Base-by-base conservation (phyloP, 2,797 vertebrate genomes). In the Oreochromis grahami region DNA sequence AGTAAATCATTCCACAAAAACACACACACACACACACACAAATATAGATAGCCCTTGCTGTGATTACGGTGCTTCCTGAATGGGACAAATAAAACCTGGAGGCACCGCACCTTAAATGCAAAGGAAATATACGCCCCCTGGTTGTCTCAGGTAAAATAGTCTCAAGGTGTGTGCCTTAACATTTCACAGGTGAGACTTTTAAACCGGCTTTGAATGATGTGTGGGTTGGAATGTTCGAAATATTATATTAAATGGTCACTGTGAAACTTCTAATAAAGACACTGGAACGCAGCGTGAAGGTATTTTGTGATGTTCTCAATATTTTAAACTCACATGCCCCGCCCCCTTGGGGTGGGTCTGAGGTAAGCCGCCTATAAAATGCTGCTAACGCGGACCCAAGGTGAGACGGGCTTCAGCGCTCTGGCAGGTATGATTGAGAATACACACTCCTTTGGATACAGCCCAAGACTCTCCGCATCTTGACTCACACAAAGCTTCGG, bases 91-190 rank as follows among this genome's bases (percentile, higher is more conserved):
- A 19, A 70, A 58, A 48, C 83, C 86, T 81, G 77, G 53, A 86
- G 70, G 77, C 82, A 50, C 77, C 81, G 81, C 87, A 79, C 84
- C 84, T 51, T 74, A 36, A 7, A 89, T 93, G 84, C 70, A 90
- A 91, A 92, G 95, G 91, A 93, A 93, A 92, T 86, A 90, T 87
- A 92, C 94, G 96, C 96, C 96, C 96, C 93, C 96, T 97, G 95
- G 76, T 95, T 96, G 95, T 91, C 84, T 94, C 85, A 92, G 85
- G 88, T 91, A 89, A 94, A 94, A 95, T 12, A 86, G 87, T 83
- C 82, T 56, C 29, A 58, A 79, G 53, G 87, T 88, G 85, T 84
- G 21, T 24, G 70, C n/a, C 80, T 72, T 88, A 80, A 63, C 43
- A 3, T 86, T 80, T 79, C 85, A 84, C 88, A 94, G 90, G 89